Conservation (phyloP, 2,888 invertebrate species). For the Zele albiditarsus region DNA sequence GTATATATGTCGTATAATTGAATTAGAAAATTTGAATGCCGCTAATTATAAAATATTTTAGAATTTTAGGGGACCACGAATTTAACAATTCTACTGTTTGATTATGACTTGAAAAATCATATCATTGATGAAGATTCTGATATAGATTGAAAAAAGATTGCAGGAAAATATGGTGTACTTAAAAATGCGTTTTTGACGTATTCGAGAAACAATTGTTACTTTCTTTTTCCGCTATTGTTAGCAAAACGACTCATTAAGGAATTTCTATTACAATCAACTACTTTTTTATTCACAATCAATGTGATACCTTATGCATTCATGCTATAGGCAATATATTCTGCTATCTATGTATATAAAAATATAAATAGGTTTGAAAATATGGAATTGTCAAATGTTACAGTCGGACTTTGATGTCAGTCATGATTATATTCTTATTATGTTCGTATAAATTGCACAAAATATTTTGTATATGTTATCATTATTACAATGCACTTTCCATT, state of each 20-base stretch:
- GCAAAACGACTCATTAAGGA: background rate
- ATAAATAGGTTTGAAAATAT: background rate
- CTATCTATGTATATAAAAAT: background rate
- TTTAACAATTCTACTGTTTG: background rate
- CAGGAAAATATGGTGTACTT: background rate
- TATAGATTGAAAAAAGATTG: background rate
- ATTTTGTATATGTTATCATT: conserved; percentile 57
- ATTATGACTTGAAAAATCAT: background rate
- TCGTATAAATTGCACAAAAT: conserved; percentile 55
- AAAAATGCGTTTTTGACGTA: background rate
- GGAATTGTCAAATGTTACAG: background rate
- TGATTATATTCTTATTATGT: background rate
- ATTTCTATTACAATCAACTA: background rate
- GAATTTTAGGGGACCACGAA: conserved; percentile 19
- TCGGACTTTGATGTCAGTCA: background rate
- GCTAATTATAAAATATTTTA: background rate
- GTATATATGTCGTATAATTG: background rate
- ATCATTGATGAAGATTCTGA: background rate
- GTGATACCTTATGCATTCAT: background rate
- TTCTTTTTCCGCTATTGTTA: background rate
- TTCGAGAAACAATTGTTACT: background rate
- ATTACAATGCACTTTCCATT: conserved; percentile 50
- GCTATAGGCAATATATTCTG: background rate
- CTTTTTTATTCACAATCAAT: background rate
- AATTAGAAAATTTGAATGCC: background rate